Conservation (phyloP, 2,888 invertebrate genomes). For the Macrophya annulata region DNA sequence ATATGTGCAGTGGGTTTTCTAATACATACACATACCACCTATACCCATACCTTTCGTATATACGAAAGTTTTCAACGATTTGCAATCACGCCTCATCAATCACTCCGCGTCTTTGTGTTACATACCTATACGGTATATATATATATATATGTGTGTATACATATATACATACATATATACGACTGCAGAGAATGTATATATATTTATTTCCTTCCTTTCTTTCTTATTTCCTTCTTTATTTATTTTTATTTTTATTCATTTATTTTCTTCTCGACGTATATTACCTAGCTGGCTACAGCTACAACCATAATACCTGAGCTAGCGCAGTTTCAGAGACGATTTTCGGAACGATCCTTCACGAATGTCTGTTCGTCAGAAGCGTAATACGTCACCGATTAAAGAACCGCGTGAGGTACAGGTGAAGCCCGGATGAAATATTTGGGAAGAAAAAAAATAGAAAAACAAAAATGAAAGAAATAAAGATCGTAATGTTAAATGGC, state of each 20-base stretch:
- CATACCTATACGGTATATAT: not conserved
- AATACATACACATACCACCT: not conserved
- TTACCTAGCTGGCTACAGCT: not conserved
- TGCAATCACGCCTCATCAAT: constrained; percentile 13
- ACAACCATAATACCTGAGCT: not conserved
- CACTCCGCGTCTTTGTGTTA: not conserved
- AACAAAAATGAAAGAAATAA: not conserved
- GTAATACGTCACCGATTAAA: constrained; percentile 14
- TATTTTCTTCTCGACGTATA: constrained; percentile 2
- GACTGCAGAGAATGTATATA: too few species aligned
- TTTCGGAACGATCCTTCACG: constrained; percentile 8
- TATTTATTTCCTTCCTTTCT: too few species aligned
- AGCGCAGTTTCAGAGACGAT: not conserved
- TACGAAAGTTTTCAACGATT: constrained; percentile 6
- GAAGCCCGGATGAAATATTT: not conserved
- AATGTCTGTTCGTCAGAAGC: constrained; percentile 4
- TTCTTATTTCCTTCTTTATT: not conserved
- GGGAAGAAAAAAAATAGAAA: not conserved
- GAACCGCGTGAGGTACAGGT: not conserved
- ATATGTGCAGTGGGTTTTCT: not conserved
- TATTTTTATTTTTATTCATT: not conserved
- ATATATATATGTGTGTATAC: not conserved
- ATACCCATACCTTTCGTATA: not conserved
- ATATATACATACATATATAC: too few species aligned
- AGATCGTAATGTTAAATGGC: not conserved